Percentiles rank a stretch among this genome's conserved stretches.
Evolutionary conservation across 2,888 invertebrate species (phyloP).

Genomic region (Acrobasis suavella): DNA sequence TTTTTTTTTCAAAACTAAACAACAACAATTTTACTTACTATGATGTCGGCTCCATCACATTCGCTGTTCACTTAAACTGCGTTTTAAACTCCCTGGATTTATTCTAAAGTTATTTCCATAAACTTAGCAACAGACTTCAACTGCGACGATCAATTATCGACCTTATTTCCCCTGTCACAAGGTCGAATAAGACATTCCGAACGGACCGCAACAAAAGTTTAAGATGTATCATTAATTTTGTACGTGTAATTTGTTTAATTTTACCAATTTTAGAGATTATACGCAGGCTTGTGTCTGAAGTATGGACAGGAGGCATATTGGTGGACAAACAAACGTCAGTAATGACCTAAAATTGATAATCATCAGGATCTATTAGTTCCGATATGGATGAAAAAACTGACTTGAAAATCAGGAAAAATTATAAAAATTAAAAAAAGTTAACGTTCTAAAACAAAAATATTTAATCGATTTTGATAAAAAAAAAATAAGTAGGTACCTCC

Average conservation of each 20-base stretch:
- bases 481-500: no score
- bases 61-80: slow-evolving; percentile 51
- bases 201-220: slow-evolving; percentile 1
- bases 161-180: slow-evolving; percentile 32
- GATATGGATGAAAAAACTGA: not conserved
- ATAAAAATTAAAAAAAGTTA: no score
- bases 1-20: no score
- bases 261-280: slow-evolving; percentile 21
- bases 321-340: not conserved
- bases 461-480: no score
- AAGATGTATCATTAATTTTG: slow-evolving; percentile 22
- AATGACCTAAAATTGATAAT: not conserved
- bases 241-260: slow-evolving; percentile 25
- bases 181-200: not conserved
- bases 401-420: no score
- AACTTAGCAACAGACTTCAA: slow-evolving; percentile 40
- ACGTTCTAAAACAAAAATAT: no score
- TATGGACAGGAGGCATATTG: slow-evolving; percentile 4
- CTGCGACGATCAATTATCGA: slow-evolving; percentile 36
- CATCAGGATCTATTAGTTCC: no score
- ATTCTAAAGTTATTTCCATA: slow-evolving; percentile 72
- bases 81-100: slow-evolving; percentile 68
- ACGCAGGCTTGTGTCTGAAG: not conserved
- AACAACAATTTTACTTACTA: not conserved
- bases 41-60: slow-evolving; percentile 38